phyloP scores from a whole-genome alignment of 2,888 invertebrate species.

The Ornithoptera alexandrae region DNA sequence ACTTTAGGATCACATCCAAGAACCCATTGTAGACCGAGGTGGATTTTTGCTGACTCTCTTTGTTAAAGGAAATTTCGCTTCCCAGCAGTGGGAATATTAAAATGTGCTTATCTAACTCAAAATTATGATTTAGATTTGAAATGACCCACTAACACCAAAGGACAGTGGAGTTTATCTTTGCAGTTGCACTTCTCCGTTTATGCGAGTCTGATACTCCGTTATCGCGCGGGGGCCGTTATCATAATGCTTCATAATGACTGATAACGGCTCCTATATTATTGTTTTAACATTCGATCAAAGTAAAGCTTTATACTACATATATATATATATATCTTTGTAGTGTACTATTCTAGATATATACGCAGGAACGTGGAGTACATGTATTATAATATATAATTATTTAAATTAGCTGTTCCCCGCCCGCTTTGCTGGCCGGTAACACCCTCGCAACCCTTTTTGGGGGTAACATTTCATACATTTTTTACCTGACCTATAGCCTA shows the following conservation, averaged over 20 bases:
- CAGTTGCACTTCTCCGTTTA: conserved; percentile 17
- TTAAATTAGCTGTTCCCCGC: too few species aligned
- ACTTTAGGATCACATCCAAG: too few species aligned
- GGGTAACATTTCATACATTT: too few species aligned
- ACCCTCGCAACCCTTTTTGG: too few species aligned
- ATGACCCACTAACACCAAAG: conserved; percentile 17
- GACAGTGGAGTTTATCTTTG: conserved; percentile 6
- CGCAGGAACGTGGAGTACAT: too few species aligned
- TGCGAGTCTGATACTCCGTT: conserved; percentile 28
- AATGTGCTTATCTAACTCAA: not conserved
- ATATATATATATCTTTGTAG: too few species aligned
- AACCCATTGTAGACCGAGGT: too few species aligned
- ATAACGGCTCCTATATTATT: conserved; percentile 7
- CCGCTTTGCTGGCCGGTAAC: too few species aligned
- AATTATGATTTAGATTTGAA: not conserved
- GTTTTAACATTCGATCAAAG: not conserved
- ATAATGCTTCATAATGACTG: not conserved
- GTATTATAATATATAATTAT: too few species aligned
- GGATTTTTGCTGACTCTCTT: not conserved
- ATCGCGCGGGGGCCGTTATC: conserved; percentile 4
- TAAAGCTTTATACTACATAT: too few species aligned
- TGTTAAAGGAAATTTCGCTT: not conserved
- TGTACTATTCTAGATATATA: too few species aligned
- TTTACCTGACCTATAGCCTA: too few species aligned
- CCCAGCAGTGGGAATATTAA: not conserved